These are phyloP conservation scores for Diabrotica virgifera DNA, from an alignment of 1,140 invertebrate species.

Conservation along the genomic window DNA sequence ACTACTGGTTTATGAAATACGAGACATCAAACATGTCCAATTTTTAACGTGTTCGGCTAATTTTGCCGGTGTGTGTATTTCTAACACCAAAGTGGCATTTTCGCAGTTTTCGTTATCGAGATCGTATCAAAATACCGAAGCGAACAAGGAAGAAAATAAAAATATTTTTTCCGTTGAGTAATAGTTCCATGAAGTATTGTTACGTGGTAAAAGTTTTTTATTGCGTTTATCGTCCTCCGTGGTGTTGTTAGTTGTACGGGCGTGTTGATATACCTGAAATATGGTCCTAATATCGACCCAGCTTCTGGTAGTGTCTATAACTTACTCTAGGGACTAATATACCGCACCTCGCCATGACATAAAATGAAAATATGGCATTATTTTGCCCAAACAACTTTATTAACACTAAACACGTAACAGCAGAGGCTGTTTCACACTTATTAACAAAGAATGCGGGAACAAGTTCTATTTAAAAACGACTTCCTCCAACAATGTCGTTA, in stretches of 20 bases:
- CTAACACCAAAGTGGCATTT: no score
- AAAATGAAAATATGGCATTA: constrained; percentile 4
- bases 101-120: no score
- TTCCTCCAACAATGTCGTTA: no score
- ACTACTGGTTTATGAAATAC: no score
- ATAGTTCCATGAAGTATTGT: constrained; percentile 6
- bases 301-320: constrained; percentile 14
- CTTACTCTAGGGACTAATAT: constrained; percentile 19
- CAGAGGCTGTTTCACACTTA: not conserved
- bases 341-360: constrained; percentile 17
- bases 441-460: constrained; percentile 2
- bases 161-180: constrained; percentile 3
- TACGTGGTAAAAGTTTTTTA: constrained; percentile 17
- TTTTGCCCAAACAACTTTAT: constrained; percentile 2
- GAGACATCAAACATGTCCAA: no score
- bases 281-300: constrained; percentile 22
- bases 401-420: constrained; percentile 2
- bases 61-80: no score
- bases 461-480: not conserved
- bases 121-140: not conserved
- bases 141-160: constrained; percentile 2
- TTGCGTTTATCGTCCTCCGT: constrained; percentile 21
- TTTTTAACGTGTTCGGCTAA: no score
- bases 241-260: constrained; percentile 16
- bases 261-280: constrained; percentile 29